Evolutionary conservation across 2,888 invertebrate genomes (phyloP).

Genomic region (Pogonocherus hispidulus): DNA sequence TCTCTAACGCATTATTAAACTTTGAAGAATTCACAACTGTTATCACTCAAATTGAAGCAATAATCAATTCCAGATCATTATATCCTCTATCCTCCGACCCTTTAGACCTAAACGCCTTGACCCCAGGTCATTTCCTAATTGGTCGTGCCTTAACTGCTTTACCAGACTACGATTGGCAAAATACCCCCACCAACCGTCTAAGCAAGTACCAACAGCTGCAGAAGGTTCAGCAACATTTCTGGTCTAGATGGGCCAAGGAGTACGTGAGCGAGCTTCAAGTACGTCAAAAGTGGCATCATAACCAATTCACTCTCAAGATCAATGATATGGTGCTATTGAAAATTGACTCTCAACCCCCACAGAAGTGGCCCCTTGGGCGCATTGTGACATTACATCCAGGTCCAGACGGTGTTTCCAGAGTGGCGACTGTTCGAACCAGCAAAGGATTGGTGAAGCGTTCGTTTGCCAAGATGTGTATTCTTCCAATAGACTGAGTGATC

Average conservation of each 20-base stretch:
- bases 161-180: slow-evolving; percentile 26
- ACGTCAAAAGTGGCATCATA: not conserved
- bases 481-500: not conserved
- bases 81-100: not conserved
- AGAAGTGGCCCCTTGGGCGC: not conserved
- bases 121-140: slow-evolving; percentile 46
- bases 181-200: not conserved
- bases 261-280: not conserved
- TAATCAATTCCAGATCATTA: slow-evolving; percentile 42
- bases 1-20: slow-evolving; percentile 15
- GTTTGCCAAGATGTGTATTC: not conserved
- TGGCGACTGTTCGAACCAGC: not conserved
- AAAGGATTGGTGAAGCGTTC: not conserved
- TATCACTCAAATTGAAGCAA: slow-evolving; percentile 54
- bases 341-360: not conserved
- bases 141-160: slow-evolving; percentile 47
- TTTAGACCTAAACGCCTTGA: not conserved
- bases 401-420: not conserved
- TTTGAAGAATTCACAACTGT: slow-evolving; percentile 44
- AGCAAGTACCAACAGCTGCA: not conserved
- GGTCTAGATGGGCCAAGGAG: not conserved
- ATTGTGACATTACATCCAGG: not conserved
- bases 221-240: not conserved
- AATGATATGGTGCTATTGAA: not conserved
- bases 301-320: not conserved